A percentile compares a stretch with the other conserved stretches of the same genome.
Evolutionary conservation across 2,888 invertebrate species (phyloP).

Genomic region (Zaprionus obscuricornis): DNA sequence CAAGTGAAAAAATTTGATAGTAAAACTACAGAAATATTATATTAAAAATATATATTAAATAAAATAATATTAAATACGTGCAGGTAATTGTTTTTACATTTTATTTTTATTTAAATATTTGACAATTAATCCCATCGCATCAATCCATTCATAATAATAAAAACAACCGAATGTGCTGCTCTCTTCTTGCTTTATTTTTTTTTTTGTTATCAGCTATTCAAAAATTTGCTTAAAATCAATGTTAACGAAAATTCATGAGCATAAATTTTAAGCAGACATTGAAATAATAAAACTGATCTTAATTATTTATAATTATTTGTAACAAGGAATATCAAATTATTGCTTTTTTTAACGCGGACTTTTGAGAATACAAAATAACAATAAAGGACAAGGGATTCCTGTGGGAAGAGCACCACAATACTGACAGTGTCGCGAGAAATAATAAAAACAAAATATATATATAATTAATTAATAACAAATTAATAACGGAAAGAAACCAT

Average conservation of each 20-base stretch:
- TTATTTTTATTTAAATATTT: neutral
- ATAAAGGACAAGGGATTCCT: constrained; percentile 29
- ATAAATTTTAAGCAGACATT: constrained; percentile 22
- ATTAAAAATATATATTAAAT: too few relatives aligned
- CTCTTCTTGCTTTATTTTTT: constrained; percentile 61
- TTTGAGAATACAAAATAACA: constrained; percentile 62
- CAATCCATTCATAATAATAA: neutral
- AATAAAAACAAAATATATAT: constrained; percentile 42
- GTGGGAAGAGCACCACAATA: constrained; percentile 82
- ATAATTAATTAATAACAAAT: constrained; percentile 58
- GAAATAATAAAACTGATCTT: constrained; percentile 11
- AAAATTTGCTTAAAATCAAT: constrained; percentile 25
- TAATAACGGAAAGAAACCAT: constrained; percentile 25
- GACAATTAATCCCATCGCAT: too few relatives aligned
- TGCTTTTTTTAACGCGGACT: constrained; percentile 66
- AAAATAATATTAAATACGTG: too few relatives aligned
- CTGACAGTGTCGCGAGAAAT: constrained; percentile 64
- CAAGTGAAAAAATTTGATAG: too few relatives aligned
- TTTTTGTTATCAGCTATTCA: constrained; percentile 22
- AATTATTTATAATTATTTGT: constrained; percentile 50
- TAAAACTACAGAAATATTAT: too few relatives aligned
- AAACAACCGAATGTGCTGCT: constrained; percentile 29
- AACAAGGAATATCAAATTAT: constrained; percentile 76
- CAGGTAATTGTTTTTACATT: too few relatives aligned
- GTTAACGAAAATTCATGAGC: constrained; percentile 4